Evolutionary conservation across 2,113 vertebrate genomes (phyloP).

Genomic region (Sinocyclocheilus maitianheensis): DNA sequence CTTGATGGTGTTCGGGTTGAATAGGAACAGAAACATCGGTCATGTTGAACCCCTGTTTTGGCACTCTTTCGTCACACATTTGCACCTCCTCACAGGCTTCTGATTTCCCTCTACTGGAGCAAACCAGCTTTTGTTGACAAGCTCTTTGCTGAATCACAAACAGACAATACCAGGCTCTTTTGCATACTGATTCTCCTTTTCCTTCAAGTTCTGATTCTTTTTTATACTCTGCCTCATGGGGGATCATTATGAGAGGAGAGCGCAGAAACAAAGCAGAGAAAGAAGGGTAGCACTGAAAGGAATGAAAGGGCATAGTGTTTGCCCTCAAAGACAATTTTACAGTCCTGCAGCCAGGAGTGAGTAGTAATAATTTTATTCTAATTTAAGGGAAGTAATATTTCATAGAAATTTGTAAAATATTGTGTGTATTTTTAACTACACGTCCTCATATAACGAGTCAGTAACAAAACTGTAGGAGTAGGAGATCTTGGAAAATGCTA

Average conservation of each 20-base stretch:
- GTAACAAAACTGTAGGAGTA: neutral
- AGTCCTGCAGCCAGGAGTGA: neutral
- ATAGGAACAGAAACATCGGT: neutral
- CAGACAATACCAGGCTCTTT: conserved; percentile 42
- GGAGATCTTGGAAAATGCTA: no score
- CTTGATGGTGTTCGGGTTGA: neutral
- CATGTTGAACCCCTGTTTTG: conserved; percentile 10
- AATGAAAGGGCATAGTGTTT: neutral
- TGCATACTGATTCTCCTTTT: conserved; percentile 48
- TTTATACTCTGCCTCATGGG: conserved; percentile 43
- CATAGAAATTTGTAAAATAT: neutral
- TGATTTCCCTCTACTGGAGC: conserved; percentile 36
- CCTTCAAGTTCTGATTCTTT: conserved; percentile 37
- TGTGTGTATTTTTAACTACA: neutral
- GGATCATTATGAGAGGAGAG: conserved; percentile 52
- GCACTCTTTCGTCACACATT: conserved; percentile 59
- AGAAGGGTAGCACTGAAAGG: neutral
- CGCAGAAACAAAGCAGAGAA: conserved; percentile 28
- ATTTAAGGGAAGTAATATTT: neutral
- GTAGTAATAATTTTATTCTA: neutral
- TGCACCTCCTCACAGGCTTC: conserved; percentile 49
- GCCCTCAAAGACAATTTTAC: neutral
- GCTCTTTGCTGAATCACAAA: conserved; percentile 51
- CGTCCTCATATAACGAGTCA: neutral
- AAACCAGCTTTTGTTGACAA: conserved; percentile 55